Conservation (phyloP, 2,888 invertebrate species). For the Apodemia zela region DNA sequence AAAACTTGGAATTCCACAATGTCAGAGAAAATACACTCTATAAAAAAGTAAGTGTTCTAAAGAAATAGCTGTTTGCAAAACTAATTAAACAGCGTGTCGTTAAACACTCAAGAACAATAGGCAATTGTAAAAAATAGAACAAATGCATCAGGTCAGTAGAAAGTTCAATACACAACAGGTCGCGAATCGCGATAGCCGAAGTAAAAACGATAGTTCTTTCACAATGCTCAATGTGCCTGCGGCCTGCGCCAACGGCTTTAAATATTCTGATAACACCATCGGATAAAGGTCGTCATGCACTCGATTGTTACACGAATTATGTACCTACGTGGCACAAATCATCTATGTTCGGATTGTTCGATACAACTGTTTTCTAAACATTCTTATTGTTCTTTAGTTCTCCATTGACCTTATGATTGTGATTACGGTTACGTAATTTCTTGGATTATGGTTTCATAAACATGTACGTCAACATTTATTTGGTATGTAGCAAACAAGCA, state of each 20-base stretch:
- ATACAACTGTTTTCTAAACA: constrained; percentile 3
- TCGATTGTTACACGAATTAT: constrained; percentile 12
- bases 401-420: neutral
- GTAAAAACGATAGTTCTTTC: constrained; percentile 45
- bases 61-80: neutral
- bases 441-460: neutral
- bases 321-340: constrained; percentile 17
- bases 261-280: constrained; percentile 41
- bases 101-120: constrained; percentile 32
- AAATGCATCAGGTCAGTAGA: constrained; percentile 41
- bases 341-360: neutral
- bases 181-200: constrained; percentile 44
- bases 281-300: constrained; percentile 47
- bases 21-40: neutral
- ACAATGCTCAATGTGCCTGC: constrained; percentile 38
- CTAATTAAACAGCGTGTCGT: neutral
- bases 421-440: neutral
- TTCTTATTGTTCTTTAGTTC: neutral
- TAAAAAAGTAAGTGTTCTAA: neutral
- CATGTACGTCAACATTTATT: too few species aligned
- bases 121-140: constrained; percentile 39
- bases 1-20: constrained; percentile 9
- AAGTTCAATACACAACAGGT: constrained; percentile 50
- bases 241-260: neutral
- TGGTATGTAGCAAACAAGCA: too few species aligned